phyloP scores from a whole-genome alignment of 2,888 invertebrate species.

The Andrena fulva region DNA sequence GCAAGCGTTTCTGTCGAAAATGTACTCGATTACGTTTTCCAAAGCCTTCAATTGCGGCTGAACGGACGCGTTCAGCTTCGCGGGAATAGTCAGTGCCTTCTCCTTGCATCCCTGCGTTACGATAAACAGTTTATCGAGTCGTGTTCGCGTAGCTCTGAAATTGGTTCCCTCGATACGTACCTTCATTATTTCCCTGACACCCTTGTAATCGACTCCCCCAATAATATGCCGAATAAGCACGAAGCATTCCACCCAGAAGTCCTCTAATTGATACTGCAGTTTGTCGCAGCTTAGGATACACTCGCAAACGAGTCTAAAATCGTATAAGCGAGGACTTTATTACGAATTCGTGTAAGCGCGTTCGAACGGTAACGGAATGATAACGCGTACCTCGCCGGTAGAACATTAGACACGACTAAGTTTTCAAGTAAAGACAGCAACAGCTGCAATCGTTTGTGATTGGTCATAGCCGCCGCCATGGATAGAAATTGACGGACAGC shows the following conservation, averaged over 20 bases:
- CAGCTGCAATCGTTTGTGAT: conserved; percentile 91
- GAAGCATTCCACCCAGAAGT: conserved; percentile 96
- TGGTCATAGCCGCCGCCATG: conserved; percentile 90
- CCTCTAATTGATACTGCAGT: conserved; percentile 91
- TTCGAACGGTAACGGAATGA: not conserved
- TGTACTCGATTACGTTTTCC: conserved; percentile 93
- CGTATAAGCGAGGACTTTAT: conserved; percentile 2
- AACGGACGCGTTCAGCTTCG: conserved; percentile 91
- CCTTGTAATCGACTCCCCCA: conserved; percentile 97
- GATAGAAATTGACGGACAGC: conserved; percentile 91
- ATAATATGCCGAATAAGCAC: conserved; percentile 93
- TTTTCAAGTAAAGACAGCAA: conserved; percentile 91
- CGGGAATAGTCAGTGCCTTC: conserved; percentile 93
- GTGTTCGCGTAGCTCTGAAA: not conserved
- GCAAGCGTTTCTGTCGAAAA: conserved; percentile 96
- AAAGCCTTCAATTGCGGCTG: conserved; percentile 93
- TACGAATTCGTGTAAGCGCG: not conserved
- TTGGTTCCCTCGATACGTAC: conserved; percentile 83
- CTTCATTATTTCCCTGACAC: conserved; percentile 96
- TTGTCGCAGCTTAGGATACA: conserved; percentile 93
- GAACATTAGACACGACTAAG: conserved; percentile 89
- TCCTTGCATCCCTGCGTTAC: conserved; percentile 91
- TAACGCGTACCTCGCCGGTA: conserved; percentile 89
- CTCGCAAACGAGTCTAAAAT: conserved; percentile 92
- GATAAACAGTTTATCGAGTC: conserved; percentile 19